Evolutionary conservation across 2,797 vertebrate genomes (phyloP), one percentile per base, ranked within the genome.

Genomic region (Pachyuromys duprasi): DNA sequence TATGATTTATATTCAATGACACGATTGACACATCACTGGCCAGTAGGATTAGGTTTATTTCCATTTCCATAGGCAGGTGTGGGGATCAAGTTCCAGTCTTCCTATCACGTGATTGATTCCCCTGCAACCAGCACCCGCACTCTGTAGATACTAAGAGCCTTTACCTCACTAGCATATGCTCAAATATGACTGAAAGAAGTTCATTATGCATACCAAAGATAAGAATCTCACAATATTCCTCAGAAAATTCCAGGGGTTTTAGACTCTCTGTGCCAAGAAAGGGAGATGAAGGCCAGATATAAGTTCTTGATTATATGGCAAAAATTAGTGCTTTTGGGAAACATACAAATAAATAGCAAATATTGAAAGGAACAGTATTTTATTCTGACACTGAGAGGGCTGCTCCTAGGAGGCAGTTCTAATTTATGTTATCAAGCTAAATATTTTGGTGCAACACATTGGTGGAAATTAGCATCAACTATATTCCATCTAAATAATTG

Each of bases 401-500:
- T 65, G 15, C 18, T 86, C 7, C 88, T 53, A 76, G 22, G 62
- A 36, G 33, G 3, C 72, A 57, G 63, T 80, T 92, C 53, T 95
- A 18, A 90, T 33, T 86, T 95, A 53, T 53, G 33, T 94, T 72
- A 81, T 18, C 13, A 93, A 53, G 49, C 53, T 89, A 87, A 69
- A 20, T 45, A 86, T 87, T 96, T 92, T 42, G 22, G 28, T 92
- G 1, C 36, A 93, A 67, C 12, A 45, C 22, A 22, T 12, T 49
- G 17, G 39, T 79, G 45, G 93, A 86, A 80, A 69, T 24, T 79
- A 65, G 31, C 39, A 24, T 89, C 70, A 62, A 80, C 86, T 62
- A 31, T 70, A 24, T 3, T 33, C 55, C 57, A 49, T 28, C 62
- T 95, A 80, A 95, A 72, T 93, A 87, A 93, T 62, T 60, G 20